A percentile compares a stretch with the other conserved stretches of the same genome.
Evolutionary conservation across 2,888 invertebrate genomes (phyloP).

Genomic region (Pogonocherus hispidulus): DNA sequence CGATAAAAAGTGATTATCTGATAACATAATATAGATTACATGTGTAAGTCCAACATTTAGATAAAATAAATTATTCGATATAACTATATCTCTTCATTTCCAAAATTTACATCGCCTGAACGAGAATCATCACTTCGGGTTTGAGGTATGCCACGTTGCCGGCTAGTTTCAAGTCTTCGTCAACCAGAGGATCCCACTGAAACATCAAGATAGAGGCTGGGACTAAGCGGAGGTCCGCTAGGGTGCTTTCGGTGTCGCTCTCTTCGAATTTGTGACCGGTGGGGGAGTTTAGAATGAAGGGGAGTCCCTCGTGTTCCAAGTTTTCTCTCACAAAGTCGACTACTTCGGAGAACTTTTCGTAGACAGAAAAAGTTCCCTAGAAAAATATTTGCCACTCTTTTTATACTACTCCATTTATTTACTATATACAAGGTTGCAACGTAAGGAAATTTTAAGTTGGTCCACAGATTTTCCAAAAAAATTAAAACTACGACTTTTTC

Average conservation of each 20-base stretch:
- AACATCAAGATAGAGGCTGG: constrained; percentile 88
- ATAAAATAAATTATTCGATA: constrained; percentile 29
- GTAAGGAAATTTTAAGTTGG: too few relatives aligned
- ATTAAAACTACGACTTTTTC: too few relatives aligned
- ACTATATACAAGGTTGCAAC: too few relatives aligned
- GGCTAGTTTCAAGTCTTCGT: constrained; percentile 71
- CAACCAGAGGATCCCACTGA: constrained; percentile 74
- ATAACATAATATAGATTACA: constrained; percentile 21
- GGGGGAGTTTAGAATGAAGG: constrained; percentile 79
- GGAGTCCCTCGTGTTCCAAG: constrained; percentile 76
- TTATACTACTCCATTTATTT: too few relatives aligned
- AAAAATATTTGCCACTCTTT: constrained; percentile 54
- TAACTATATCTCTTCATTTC: background rate
- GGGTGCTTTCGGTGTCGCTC: constrained; percentile 78
- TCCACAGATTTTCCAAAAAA: too few relatives aligned
- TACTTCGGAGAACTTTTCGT: constrained; percentile 83
- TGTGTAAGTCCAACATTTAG: constrained; percentile 30
- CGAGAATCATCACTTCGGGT: constrained; percentile 81
- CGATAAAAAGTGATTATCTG: constrained; percentile 2
- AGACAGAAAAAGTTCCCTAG: constrained; percentile 90
- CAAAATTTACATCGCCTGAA: constrained; percentile 72
- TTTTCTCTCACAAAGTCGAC: constrained; percentile 85
- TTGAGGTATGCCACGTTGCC: constrained; percentile 78
- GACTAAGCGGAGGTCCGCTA: constrained; percentile 84
- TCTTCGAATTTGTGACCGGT: constrained; percentile 78